Evolutionary conservation across 2,888 invertebrate species (phyloP).

Genomic region (Hoplodrina blanda): DNA sequence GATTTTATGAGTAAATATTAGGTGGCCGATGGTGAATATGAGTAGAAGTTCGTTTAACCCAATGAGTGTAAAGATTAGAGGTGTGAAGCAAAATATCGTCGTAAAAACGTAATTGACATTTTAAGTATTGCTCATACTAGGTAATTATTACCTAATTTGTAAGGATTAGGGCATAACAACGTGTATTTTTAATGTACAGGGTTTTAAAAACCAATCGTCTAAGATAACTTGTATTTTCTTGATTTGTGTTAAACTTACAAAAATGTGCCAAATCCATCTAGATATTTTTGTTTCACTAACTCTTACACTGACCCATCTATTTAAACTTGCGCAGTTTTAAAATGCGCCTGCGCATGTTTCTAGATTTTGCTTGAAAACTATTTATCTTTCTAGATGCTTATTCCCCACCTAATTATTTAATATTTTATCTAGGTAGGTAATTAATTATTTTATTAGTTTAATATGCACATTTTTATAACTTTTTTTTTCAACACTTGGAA

Average conservation of each 20-base stretch:
- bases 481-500: background rate
- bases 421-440: too few relatives aligned
- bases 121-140: constrained; percentile 8
- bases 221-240: background rate
- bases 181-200: background rate
- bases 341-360: constrained; percentile 45
- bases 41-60: constrained; percentile 54
- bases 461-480: too few relatives aligned
- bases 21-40: constrained; percentile 26
- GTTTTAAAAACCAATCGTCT: background rate
- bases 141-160: constrained; percentile 6
- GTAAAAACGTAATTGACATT: constrained; percentile 23
- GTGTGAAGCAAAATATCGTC: constrained; percentile 1
- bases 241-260: background rate
- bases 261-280: background rate
- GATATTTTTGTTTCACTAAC: background rate
- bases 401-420: background rate
- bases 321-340: constrained; percentile 4
- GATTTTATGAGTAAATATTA: constrained; percentile 62
- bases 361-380: constrained; percentile 3
- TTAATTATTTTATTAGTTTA: background rate
- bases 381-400: background rate
- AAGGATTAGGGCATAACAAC: background rate
- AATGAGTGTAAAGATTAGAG: constrained; percentile 24
- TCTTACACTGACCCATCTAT: background rate